These are phyloP conservation scores for Monomorium pharaonis DNA, from an alignment of 1,140 invertebrate species.

Conservation along the genomic window DNA sequence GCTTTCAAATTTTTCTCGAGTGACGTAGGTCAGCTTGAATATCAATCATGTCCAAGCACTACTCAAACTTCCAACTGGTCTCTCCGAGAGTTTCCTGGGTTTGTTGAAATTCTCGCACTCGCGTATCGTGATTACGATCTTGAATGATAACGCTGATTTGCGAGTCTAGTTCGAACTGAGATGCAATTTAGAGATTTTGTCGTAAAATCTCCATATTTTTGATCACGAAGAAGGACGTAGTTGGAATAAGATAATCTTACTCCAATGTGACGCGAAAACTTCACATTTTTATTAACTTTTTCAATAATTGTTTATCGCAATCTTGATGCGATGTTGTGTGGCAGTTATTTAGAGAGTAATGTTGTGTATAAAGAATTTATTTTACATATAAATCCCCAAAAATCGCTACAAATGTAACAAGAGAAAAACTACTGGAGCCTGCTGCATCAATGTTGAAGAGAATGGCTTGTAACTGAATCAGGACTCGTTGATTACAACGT, in stretches of 20 bases:
- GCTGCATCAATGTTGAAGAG: neutral
- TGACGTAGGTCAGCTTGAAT: neutral
- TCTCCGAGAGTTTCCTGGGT: neutral
- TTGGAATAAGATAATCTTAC: neutral
- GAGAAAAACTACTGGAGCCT: neutral
- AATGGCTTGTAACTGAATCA: neutral
- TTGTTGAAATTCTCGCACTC: neutral
- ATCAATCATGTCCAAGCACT: neutral
- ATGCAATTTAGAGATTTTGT: neutral
- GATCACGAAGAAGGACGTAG: neutral
- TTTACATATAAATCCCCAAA: neutral
- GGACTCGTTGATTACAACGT: neutral
- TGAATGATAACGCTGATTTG: neutral
- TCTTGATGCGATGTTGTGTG: neutral
- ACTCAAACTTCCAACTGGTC: neutral
- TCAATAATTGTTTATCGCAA: neutral
- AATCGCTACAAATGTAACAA: neutral
- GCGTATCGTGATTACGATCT: constrained; percentile 5
- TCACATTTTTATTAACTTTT: neutral
- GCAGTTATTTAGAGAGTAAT: neutral
- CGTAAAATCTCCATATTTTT: neutral
- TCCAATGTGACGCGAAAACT: neutral
- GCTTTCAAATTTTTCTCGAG: neutral
- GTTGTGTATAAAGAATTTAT: neutral
- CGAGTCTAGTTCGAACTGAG: neutral